These are phyloP conservation scores for Blomia tropicalis DNA, from an alignment of 2,888 invertebrate genomes.

Conservation along the genomic window DNA sequence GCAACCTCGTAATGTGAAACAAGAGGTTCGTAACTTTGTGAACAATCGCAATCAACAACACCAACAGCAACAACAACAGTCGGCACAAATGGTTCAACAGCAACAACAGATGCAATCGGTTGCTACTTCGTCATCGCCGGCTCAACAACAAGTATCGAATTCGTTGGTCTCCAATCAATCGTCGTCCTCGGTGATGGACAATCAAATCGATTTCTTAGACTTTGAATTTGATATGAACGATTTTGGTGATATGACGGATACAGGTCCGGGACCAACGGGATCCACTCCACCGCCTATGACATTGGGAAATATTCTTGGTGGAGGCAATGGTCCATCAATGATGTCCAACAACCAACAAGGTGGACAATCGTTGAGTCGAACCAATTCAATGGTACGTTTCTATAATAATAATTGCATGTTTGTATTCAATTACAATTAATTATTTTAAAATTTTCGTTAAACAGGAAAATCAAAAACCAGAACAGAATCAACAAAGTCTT, in stretches of 20 bases:
- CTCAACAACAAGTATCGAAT: not conserved
- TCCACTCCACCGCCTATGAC: not conserved
- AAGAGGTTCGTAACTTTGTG: slow-evolving; percentile 73
- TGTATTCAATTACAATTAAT: not conserved
- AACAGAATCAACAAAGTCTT: not conserved
- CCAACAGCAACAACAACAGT: slow-evolving; percentile 20
- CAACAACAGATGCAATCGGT: not conserved
- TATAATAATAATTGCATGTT: not conserved
- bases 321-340: not conserved
- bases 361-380: not conserved
- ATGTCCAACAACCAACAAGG: not conserved
- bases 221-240: not conserved
- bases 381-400: not conserved
- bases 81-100: not conserved
- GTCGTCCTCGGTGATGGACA: not conserved
- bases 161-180: not conserved
- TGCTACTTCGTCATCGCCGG: not conserved
- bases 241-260: not conserved
- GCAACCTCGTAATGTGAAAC: slow-evolving; percentile 67
- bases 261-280: not conserved
- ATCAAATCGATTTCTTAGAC: not conserved
- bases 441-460: not conserved
- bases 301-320: not conserved
- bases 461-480: slow-evolving; percentile 9
- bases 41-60: slow-evolving; percentile 51